A percentile compares a stretch with the other conserved stretches of the same genome.
Conservation (phyloP, 2,797 vertebrate genomes). For the Falco berigora region DNA sequence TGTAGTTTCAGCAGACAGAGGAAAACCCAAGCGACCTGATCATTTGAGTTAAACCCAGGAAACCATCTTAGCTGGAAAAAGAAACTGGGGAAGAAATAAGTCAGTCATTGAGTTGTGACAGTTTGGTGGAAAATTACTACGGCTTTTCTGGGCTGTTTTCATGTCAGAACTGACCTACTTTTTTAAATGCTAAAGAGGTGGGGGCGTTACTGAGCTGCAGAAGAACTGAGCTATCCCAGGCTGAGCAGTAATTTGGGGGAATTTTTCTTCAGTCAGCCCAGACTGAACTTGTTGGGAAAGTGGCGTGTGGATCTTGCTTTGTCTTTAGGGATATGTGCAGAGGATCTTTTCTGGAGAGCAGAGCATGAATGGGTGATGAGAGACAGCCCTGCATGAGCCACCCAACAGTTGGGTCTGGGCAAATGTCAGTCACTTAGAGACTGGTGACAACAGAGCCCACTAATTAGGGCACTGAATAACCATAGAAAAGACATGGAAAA, state of each 20-base stretch:
- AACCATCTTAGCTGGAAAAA: not conserved
- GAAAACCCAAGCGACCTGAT: not conserved
- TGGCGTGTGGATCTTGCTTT: not conserved
- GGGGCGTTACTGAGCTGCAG: not conserved
- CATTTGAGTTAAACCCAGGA: not conserved
- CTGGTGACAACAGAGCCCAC: not conserved
- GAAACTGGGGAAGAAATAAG: not conserved
- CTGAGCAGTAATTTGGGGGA: not conserved
- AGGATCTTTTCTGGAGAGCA: not conserved
- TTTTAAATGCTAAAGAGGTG: not conserved
- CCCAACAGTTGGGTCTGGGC: not conserved
- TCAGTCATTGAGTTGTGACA: not conserved
- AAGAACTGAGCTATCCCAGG: not conserved
- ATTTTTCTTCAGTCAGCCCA: not conserved
- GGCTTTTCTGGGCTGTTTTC: not conserved
- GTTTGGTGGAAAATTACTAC: slow-evolving; percentile 25
- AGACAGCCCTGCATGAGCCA: not conserved
- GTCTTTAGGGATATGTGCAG: not conserved
- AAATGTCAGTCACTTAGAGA: not conserved
- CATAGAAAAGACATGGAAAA: not conserved
- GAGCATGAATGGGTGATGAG: not conserved
- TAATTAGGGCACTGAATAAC: not conserved
- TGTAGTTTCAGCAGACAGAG: not conserved
- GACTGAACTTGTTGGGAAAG: not conserved
- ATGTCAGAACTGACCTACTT: slow-evolving; percentile 41